phyloP scores from a whole-genome alignment of 2,113 vertebrate species.

The Phalacrocorax brasilianus region DNA sequence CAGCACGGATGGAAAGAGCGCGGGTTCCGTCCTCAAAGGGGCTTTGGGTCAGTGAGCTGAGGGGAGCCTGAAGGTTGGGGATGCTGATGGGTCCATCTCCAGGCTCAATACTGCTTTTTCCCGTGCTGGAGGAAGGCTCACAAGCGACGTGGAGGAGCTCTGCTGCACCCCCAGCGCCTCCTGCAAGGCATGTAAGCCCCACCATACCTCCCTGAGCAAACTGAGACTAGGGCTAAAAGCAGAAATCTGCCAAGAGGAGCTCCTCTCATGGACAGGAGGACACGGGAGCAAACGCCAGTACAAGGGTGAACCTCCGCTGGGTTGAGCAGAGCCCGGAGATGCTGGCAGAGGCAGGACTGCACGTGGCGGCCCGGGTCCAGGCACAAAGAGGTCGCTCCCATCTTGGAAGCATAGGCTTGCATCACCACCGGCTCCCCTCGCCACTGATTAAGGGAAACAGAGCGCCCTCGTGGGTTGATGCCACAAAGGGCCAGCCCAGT shows the following conservation, averaged over 20 bases:
- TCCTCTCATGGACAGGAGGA: not conserved
- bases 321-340: not conserved
- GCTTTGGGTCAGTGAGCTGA: not conserved
- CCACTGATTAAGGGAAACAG: not conserved
- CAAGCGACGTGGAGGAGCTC: not conserved
- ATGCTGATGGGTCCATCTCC: fast-evolving
- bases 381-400: not conserved
- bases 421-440: not conserved
- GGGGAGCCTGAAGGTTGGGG: not conserved
- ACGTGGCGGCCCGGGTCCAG: fast-evolving
- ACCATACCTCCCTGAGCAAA: not conserved
- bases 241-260: not conserved
- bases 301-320: not conserved
- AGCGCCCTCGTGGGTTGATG: not conserved
- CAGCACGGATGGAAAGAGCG: not conserved
- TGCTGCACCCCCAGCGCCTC: not conserved
- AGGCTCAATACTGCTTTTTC: not conserved
- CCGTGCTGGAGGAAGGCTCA: not conserved
- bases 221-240: not conserved
- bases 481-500: not conserved
- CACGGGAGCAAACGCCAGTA: fast-evolving
- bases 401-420: not conserved
- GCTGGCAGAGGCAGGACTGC: not conserved
- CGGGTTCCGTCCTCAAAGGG: not conserved
- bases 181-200: not conserved